phyloP scores from a whole-genome alignment of 2,797 vertebrate species.

The Enteromius argenteus region DNA sequence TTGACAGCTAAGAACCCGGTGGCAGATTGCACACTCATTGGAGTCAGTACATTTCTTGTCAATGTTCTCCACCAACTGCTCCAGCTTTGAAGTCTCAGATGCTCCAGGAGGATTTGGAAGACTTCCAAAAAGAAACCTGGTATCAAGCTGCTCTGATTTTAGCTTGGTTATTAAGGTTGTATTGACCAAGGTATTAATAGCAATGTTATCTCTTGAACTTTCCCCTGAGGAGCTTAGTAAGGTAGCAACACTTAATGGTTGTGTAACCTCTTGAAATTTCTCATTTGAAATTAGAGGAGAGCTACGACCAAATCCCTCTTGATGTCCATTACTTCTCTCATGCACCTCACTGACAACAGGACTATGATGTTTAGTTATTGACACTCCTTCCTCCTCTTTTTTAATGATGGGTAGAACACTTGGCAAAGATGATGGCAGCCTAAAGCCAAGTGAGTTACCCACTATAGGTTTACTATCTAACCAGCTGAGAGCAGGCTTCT shows the following conservation, averaged over 20 bases:
- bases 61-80: slow-evolving; percentile 97
- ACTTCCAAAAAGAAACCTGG: slow-evolving; percentile 93
- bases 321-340: slow-evolving; percentile 79
- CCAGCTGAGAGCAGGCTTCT: slow-evolving; percentile 97
- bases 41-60: slow-evolving; percentile 95
- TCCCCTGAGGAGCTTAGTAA: slow-evolving; percentile 73
- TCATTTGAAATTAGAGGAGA: slow-evolving; percentile 81
- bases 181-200: slow-evolving; percentile 80
- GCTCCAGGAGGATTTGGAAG: slow-evolving; percentile 89
- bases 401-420: slow-evolving; percentile 93
- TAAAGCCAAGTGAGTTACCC: slow-evolving; percentile 91
- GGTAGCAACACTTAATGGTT: slow-evolving; percentile 70
- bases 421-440: slow-evolving; percentile 91
- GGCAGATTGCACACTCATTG: slow-evolving; percentile 97
- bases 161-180: slow-evolving; percentile 91
- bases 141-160: slow-evolving; percentile 94
- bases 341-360: slow-evolving; percentile 85
- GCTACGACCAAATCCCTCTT: slow-evolving; percentile 84
- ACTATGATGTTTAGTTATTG: slow-evolving; percentile 88
- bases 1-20: slow-evolving; percentile 95
- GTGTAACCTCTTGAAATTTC: slow-evolving; percentile 84
- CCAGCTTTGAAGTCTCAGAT: slow-evolving; percentile 96
- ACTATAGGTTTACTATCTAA: slow-evolving; percentile 94
- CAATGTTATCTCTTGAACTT: slow-evolving; percentile 76
- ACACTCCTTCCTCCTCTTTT: slow-evolving; percentile 91